Evolutionary conservation across 1,140 invertebrate species (phyloP).

Genomic region (Mizuhopecten yessoensis): DNA sequence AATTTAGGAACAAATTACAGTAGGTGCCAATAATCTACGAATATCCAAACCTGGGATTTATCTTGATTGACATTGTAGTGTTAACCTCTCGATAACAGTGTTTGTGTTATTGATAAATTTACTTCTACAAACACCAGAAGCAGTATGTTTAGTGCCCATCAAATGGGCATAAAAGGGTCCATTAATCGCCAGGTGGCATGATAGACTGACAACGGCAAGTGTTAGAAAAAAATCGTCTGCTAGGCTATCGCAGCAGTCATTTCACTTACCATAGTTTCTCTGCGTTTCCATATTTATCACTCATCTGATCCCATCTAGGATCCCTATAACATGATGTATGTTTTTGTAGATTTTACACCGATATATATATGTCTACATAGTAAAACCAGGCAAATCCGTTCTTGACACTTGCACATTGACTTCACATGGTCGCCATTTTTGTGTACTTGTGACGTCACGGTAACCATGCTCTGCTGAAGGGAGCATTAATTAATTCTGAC

Average conservation of each 20-base stretch:
- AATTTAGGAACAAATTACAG: no score
- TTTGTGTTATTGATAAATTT: constrained; percentile 4
- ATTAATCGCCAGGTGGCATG: not conserved
- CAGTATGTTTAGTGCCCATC: not conserved
- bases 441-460: constrained; percentile 62
- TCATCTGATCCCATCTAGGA: constrained; percentile 49
- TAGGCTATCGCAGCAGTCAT: not conserved
- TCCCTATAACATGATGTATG: not conserved
- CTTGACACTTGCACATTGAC: constrained; percentile 44
- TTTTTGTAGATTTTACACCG: constrained; percentile 19
- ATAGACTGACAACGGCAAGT: constrained; percentile 19
- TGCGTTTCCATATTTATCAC: constrained; percentile 57
- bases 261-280: constrained; percentile 56
- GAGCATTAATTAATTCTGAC: not conserved
- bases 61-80: not conserved
- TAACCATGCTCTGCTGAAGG: constrained; percentile 49
- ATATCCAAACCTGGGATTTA: no score
- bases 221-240: constrained; percentile 42
- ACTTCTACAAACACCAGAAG: constrained; percentile 8
- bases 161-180: not conserved
- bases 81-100: not conserved
- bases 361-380: constrained; percentile 18
- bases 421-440: constrained; percentile 56
- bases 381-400: constrained; percentile 44
- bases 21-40: no score